These are phyloP conservation scores for Drosophila sturtevanti DNA, from an alignment of 1,140 invertebrate genomes.

Conservation along the genomic window DNA sequence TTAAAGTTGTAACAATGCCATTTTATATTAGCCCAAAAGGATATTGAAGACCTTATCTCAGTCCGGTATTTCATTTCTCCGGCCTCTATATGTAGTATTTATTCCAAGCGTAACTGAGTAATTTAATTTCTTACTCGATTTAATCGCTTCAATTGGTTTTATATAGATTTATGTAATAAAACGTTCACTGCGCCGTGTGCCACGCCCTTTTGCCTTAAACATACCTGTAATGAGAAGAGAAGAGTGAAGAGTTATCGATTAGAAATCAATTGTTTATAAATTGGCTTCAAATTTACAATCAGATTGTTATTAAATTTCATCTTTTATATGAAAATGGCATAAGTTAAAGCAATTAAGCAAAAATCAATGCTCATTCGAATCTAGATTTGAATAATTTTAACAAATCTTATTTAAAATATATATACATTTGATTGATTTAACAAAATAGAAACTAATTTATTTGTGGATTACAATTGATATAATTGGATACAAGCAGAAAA, in stretches of 20 bases:
- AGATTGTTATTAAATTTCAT: not conserved
- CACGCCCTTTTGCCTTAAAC: constrained; percentile 14
- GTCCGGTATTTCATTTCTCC: not conserved
- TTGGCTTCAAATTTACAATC: not conserved
- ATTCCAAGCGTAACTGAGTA: constrained; percentile 12
- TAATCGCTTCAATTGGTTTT: constrained; percentile 41
- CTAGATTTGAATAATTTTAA: too few species aligned
- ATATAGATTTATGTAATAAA: constrained; percentile 24
- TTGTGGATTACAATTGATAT: too few species aligned
- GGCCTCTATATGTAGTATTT: constrained; percentile 22
- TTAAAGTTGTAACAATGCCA: constrained; percentile 69
- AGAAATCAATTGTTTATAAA: constrained; percentile 42
- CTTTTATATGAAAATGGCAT: not conserved
- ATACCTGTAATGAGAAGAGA: constrained; percentile 52
- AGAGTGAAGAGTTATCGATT: constrained; percentile 45
- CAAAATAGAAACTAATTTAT: too few species aligned
- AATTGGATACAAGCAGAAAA: too few species aligned
- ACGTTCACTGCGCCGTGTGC: not conserved
- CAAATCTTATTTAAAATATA: too few species aligned
- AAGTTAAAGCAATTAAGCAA: not conserved
- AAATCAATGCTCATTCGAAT: too few species aligned
- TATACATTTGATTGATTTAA: too few species aligned
- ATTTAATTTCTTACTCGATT: constrained; percentile 71
- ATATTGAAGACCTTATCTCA: constrained; percentile 8
- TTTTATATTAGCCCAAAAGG: constrained; percentile 56